Percentiles rank a stretch among this genome's conserved stretches.
Conservation (phyloP, 2,797 vertebrate species). For the Chelidonichthys spinosus region DNA sequence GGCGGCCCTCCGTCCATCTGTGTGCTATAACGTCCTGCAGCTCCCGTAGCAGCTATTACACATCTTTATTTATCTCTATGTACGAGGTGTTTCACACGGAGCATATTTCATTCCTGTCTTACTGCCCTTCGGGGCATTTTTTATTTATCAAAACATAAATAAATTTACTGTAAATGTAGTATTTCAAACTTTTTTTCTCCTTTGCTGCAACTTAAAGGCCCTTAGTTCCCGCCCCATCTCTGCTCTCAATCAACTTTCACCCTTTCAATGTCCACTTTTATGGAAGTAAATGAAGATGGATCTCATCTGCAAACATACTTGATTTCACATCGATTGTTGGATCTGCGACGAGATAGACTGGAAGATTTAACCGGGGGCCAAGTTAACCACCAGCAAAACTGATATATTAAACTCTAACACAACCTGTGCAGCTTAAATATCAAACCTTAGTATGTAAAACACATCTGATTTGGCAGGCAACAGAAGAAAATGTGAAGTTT, state of each 20-base stretch:
- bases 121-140: neutral
- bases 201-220: neutral
- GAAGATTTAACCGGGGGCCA: too few relatives aligned
- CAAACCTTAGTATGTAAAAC: too few relatives aligned
- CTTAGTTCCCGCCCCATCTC: fast-evolving
- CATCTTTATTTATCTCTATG: constrained; percentile 13
- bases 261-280: neutral
- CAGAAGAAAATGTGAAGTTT: neutral
- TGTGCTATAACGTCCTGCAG: constrained; percentile 8
- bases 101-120: neutral
- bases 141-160: neutral
- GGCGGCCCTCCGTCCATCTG: constrained; percentile 17
- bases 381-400: too few relatives aligned
- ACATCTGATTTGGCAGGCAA: too few relatives aligned
- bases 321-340: too few relatives aligned
- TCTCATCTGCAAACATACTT: too few relatives aligned
- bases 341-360: too few relatives aligned
- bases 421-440: too few relatives aligned
- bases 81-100: neutral
- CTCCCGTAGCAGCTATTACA: neutral
- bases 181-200: neutral
- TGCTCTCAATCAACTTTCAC: neutral
- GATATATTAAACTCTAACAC: too few relatives aligned
- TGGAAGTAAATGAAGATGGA: neutral
- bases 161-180: neutral